phyloP scores from a whole-genome alignment of 1,140 invertebrate species.

The Acyrthosiphon pisum region DNA sequence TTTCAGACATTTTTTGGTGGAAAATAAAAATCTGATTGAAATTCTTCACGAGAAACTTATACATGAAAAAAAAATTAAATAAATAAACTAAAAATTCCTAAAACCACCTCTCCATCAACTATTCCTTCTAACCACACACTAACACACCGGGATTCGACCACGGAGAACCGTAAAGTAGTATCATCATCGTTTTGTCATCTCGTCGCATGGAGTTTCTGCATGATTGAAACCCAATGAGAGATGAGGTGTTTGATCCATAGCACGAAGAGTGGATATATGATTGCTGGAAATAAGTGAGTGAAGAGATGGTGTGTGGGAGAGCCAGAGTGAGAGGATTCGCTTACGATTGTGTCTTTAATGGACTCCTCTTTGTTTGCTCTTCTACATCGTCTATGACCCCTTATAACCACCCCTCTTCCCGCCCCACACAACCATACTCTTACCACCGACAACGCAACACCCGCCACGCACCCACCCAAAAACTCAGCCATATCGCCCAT shows the following conservation, averaged over 20 bases:
- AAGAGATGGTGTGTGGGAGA: not conserved
- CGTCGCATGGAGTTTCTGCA: not conserved
- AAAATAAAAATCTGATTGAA: constrained; percentile 29
- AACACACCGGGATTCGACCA: not conserved
- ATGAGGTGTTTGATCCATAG: not conserved
- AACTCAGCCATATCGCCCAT: not conserved
- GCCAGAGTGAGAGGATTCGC: not conserved
- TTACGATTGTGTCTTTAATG: constrained; percentile 41
- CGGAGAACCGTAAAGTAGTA: not conserved
- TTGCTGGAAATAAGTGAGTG: not conserved
- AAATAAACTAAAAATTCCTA: not conserved
- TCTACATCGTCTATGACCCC: not conserved
- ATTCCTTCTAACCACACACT: not conserved
- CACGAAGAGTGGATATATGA: not conserved
- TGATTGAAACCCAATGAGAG: constrained; percentile 32
- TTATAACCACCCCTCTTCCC: not conserved
- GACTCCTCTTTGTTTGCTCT: constrained; percentile 13
- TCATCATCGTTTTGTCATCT: not conserved
- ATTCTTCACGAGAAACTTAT: not conserved
- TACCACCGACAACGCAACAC: not conserved
- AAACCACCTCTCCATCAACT: not conserved
- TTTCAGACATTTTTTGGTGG: not conserved
- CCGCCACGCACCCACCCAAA: not conserved
- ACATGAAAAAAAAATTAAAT: not conserved
- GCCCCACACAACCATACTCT: not conserved